Conservation (phyloP, 2,888 invertebrate species). For the Drosophila mimetica region DNA sequence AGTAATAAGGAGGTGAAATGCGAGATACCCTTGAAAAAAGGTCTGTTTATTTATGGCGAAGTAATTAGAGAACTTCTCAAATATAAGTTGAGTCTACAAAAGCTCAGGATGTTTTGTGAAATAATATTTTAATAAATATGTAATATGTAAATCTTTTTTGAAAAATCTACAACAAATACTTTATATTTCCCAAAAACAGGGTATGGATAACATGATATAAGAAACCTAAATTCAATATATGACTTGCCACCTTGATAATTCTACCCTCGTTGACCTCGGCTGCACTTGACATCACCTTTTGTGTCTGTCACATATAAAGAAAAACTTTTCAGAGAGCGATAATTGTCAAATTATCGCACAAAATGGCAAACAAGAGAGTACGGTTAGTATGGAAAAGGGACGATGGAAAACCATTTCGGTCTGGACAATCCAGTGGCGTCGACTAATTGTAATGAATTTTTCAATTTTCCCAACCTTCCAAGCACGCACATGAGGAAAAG, state of each 20-base stretch:
- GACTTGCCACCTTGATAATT: constrained; percentile 6
- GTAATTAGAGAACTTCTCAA: neutral
- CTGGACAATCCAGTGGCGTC: constrained; percentile 52
- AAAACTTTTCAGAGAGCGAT: constrained; percentile 49
- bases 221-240: neutral
- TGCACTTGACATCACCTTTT: constrained; percentile 39
- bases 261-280: constrained; percentile 34
- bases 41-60: neutral
- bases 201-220: neutral
- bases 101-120: neutral
- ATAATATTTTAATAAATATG: neutral
- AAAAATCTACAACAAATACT: no score
- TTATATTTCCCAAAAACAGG: neutral
- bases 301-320: constrained; percentile 20
- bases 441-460: constrained; percentile 78
- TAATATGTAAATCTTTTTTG: no score
- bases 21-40: constrained; percentile 4
- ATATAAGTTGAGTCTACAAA: neutral
- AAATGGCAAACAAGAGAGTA: neutral
- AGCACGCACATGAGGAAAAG: constrained; percentile 13
- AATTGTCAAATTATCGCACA: constrained; percentile 57
- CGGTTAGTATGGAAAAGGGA: no score
- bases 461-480: constrained; percentile 57
- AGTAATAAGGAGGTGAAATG: neutral
- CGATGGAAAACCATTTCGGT: constrained; percentile 16